These are phyloP conservation scores for Anguilla japonica DNA, from an alignment of 2,113 vertebrate species.

Conservation along the genomic window DNA sequence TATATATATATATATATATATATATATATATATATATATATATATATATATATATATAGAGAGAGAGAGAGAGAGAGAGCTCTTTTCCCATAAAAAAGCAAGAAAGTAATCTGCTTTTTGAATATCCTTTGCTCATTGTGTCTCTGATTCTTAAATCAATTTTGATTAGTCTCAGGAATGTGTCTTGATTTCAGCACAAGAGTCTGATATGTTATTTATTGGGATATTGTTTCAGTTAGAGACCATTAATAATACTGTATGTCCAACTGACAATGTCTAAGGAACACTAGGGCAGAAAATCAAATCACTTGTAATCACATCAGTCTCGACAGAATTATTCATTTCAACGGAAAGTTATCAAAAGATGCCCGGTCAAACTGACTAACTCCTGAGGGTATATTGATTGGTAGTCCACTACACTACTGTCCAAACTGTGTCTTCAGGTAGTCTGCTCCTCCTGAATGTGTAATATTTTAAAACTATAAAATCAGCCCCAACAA, in stretches of 20 bases:
- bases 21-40: too few species aligned
- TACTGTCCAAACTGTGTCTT: background rate
- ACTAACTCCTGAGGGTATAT: conserved; percentile 21
- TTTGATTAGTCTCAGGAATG: background rate
- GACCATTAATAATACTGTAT: background rate
- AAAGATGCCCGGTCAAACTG: conserved; percentile 9
- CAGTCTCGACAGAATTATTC: conserved; percentile 15
- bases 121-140: background rate
- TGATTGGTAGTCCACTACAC: conserved; percentile 20
- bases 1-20: too few species aligned
- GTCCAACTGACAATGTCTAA: conserved; percentile 1
- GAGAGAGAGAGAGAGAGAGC: too few species aligned
- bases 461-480: background rate
- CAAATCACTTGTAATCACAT: conserved; percentile 25
- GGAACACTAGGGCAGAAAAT: conserved; percentile 9
- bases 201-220: background rate
- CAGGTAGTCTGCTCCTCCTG: background rate
- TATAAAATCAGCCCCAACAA: background rate
- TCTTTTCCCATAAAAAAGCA: background rate
- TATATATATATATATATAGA: too few species aligned
- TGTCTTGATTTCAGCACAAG: background rate
- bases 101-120: background rate
- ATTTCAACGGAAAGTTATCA: conserved; percentile 40
- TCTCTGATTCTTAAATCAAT: conserved; percentile 2
- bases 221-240: background rate